Base-by-base conservation (phyloP, 1,140 invertebrate genomes). In the Gonioctena quinquepunctata region DNA sequence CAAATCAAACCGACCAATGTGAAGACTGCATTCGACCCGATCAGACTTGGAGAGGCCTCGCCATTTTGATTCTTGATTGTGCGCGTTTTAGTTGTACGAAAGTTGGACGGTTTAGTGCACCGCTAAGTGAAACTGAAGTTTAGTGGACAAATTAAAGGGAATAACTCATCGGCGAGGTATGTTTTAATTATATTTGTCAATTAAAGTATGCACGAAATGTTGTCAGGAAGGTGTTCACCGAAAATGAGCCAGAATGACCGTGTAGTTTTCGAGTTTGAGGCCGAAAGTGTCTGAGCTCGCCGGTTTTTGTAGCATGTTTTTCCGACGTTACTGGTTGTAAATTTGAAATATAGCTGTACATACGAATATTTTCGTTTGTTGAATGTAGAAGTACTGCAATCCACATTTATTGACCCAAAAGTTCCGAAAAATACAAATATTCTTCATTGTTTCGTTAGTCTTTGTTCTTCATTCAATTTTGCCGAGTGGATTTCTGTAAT, bases 21-120 rank as follows among this genome's bases (percentile, higher is more conserved):
- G 48, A 52, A 19, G 6, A 27, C 25, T 16, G 61, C 42, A 70
- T 65, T 62, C 28, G 21, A 21, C 25, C 27, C 66, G 11, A 42
- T 69, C 16, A 19, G 48, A 66, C 4, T 64, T 64, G 69, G 69
- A 71, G 69, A 63, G 64, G 64, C 64, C 23, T 71, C 69, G 69
- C 69, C 70, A 68, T 67, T 65, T 67, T 71, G 65, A 71, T 72
- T 68, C 19, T 54, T 57, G 71, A 72, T 72, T 68, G 59, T 72
- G 71, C 71, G 71, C 71, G 66, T 57, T 72, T 68, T 67, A 69
- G 66, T 72, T 59, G 71, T 64, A 56, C 23, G 62, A 61, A 66
- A 69, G 60, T 71, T 68, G 64, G 28, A 62, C 50, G 22, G 64
- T 67, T 59, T 52, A 26, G 71, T 68, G 67, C 33, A 66, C 56